These are phyloP conservation scores for Agrochola litura DNA, from an alignment of 2,888 invertebrate species.

Conservation along the genomic window DNA sequence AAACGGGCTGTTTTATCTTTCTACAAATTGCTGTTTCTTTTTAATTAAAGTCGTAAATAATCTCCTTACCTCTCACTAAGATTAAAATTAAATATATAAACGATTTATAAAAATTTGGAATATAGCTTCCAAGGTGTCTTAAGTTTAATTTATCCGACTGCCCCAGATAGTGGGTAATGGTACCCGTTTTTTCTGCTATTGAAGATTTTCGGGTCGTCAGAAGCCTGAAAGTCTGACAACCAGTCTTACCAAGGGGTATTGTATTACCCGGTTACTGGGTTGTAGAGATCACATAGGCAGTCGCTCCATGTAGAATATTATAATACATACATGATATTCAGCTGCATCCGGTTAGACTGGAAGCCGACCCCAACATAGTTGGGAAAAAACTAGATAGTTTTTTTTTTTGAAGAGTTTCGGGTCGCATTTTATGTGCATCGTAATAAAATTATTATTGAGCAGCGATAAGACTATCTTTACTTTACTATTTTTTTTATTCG, in stretches of 20 bases:
- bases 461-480: not conserved
- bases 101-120: no score
- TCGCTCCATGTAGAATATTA: no score
- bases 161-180: not conserved
- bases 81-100: not conserved
- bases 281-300: no score
- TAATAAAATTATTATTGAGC: no score
- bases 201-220: not conserved
- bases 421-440: not conserved
- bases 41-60: constrained; percentile 8
- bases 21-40: constrained; percentile 4
- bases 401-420: not conserved
- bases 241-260: no score
- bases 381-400: no score
- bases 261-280: no score
- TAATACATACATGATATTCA: no score
- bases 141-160: not conserved
- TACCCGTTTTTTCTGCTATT: not conserved
- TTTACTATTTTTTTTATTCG: not conserved
- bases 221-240: no score
- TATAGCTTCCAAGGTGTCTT: not conserved
- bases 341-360: no score
- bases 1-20: not conserved
- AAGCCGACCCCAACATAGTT: no score
- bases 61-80: not conserved